Evolutionary conservation across 2,113 vertebrate genomes (phyloP), one percentile per base, ranked within the genome.

Genomic region (Tringa solitaria): DNA sequence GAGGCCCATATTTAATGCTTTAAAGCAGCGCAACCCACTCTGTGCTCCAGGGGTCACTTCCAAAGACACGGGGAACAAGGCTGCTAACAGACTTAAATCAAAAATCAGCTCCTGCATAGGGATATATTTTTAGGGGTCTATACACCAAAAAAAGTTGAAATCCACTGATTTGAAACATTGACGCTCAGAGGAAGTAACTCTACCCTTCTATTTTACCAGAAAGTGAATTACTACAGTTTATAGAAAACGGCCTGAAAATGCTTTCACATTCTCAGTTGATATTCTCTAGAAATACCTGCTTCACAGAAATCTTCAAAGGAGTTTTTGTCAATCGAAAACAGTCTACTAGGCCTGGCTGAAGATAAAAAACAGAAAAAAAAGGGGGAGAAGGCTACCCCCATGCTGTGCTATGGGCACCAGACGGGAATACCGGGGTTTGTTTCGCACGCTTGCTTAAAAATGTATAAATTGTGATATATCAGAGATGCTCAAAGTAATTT

Each of bases 401-500:
- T 8, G 33, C 27, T 1, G 43, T 12, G 48, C 67, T 48, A 12
- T 0, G 30, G 45, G 41, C 4, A 27, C 35, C 3, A 4, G 20
- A 3, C 0, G 6, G 61, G 22, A 1, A 24, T 4, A 28, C 20
- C 14, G 0, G 68, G 33, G n/a, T 57, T 63, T 53, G 54, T 22
- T 41, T 16, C 23, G 18, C 69, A 51, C 33, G 21, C 35, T 68
- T 20, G 41, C 56, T 84, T 19, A 30, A n/a, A 37, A 45, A 33
- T 7, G 23, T 84, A 24, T 3, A 6, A 61, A 23, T 0, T 10
- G 23, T 11, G 56, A 35, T 15, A 27, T 24, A 5, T 1, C 50
- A 5, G 32, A 26, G 35, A 27, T 6, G 33, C 5, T 9, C 51
- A 8, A 14, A 67, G 39, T 53, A 4, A 69, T 81, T 87, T 50